Base-by-base conservation (phyloP, 2,888 invertebrate genomes). In the Neria commutata region DNA sequence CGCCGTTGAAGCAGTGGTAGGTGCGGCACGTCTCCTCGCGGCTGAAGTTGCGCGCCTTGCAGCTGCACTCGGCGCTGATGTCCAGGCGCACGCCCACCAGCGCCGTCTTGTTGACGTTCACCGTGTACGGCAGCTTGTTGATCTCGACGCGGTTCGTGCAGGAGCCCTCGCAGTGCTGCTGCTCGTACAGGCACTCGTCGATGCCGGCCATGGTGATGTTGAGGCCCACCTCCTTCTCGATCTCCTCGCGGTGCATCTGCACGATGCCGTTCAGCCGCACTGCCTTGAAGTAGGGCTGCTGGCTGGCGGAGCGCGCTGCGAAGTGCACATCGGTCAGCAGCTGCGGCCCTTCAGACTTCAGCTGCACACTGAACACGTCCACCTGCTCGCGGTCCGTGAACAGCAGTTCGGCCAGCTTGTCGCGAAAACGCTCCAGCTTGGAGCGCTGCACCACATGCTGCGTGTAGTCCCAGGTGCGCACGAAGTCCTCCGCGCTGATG, bases 121-220 rank as follows among this genome's bases (percentile, higher is more conserved):
- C 95, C 87, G 97, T 92, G 73, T 95, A 94, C 0, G 94, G 94
- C 65, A 92, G 84, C 74, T 90, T 90, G 80, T 74, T 73, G 69
- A 93, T 91, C 74, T 93, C 92, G 58, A 96, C 85, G 40, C 89
- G 89, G 81, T 96, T 97, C 33, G 94, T 93, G 80, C 98, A 98
- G 29, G 96, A 95, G 4, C 94, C 95, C 83, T 94, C 93, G 79
- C 94, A 95, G 85, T 92, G 91, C 75, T 91, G 90, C 0, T 69
- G 94, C 84, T 95, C 95, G 77, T 92, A 91, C 65, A 95, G 85
- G 79, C 95, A 95, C 83, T 95, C 95, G 74, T 95, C 97, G 67
- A 99, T 97, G 57, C 95, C 96, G 25, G 98, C 95, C 95, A 97
- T 96, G 16, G 94, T 94, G 57, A 98, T 95, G 76, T 94, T 94